Conservation (phyloP, 2,797 vertebrate genomes). For the Macrochelys suwanniensis region DNA sequence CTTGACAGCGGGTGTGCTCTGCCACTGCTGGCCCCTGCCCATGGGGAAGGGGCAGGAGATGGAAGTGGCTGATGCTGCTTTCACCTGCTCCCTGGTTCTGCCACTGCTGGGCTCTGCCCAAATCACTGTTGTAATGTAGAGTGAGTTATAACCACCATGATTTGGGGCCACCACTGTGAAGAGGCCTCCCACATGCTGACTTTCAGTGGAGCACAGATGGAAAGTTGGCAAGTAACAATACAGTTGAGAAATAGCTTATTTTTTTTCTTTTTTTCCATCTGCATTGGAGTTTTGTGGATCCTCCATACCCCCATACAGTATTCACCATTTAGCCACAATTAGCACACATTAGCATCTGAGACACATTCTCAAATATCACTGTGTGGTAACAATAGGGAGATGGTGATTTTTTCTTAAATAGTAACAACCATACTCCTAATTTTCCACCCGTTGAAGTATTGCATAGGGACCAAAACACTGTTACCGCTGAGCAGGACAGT, state of each 20-base stretch:
- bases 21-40: not conserved
- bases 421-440: too few relatives aligned
- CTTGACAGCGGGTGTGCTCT: not conserved
- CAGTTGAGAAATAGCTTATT: not conserved
- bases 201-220: not conserved
- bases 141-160: not conserved
- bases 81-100: not conserved
- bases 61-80: not conserved
- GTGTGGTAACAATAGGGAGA: not conserved
- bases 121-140: not conserved
- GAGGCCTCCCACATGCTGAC: not conserved
- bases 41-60: not conserved
- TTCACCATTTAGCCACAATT: not conserved
- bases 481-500: too few relatives aligned
- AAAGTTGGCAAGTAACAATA: not conserved
- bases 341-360: fast-evolving
- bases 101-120: not conserved
- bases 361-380: not conserved
- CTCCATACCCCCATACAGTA: not conserved
- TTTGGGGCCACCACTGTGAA: not conserved
- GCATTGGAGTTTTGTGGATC: not conserved
- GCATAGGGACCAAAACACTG: not conserved
- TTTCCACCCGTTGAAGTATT: too few relatives aligned
- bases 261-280: not conserved
- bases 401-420: not conserved